Evolutionary conservation across 2,888 invertebrate genomes (phyloP), one percentile per base, ranked within the genome.

Genomic region (Parascotia fuliginaria): DNA sequence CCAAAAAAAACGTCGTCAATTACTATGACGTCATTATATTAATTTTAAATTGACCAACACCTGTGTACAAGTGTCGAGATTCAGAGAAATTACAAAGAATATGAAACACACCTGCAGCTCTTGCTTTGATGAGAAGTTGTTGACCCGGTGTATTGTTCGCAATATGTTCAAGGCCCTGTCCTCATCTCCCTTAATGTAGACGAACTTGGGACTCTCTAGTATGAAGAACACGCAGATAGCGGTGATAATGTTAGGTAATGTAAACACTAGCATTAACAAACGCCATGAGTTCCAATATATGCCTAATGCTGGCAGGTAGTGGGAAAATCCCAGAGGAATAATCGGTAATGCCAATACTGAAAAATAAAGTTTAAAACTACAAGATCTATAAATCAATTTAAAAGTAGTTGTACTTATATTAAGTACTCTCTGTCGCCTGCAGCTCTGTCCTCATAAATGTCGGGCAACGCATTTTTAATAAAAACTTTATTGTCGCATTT

Each of bases 201-300:
- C 83, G 72, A 94, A 97, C 78, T 96, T 96, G 0, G 97, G 97
- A 62, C 96, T 97, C 80, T 97, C 97, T 0, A 95, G 95, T 70
- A 95, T 87, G 49, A 87, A 87, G 19, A 86, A 79, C 9, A 95
- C 75, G 57, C 93, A 92, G 0, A 93, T 9, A 0, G 94, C 92
- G 0, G 94, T 93, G 2, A 95, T 38, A 0, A 96, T 52, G 45
- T 94, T 92, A 0, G 96, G 94, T 0, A 94, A 9, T 0, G 94
- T 93, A 71, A 95, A 93, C 0, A 94, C 73, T 1, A 95, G 80
- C 9, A 96, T 73, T 56, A 95, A 93, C 1, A 96, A 73, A 11
- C 96, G 89, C 96, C 97, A 97, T 0, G 96, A 95, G 70, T 94
- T 93, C 75, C 94, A 94, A 15, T 82, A 81, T 60, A 95, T 81